Evolutionary conservation across 2,113 vertebrate species (phyloP), one percentile per base, ranked within the genome.

Genomic region (Gobio gobio): DNA sequence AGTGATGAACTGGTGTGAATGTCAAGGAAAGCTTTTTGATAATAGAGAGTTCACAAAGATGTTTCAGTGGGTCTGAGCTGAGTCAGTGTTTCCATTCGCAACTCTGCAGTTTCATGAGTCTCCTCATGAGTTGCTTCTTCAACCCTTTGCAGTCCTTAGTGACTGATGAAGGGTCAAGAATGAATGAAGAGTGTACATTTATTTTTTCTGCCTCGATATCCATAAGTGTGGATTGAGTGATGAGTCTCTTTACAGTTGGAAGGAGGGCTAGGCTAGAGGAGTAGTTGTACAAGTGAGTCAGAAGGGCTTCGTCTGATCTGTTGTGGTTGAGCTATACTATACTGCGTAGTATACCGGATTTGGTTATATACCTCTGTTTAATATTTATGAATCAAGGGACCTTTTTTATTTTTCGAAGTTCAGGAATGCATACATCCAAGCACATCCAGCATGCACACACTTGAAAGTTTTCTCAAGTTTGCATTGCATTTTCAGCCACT

Each of bases 1-100:
- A 82, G 58, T 78, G 54, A 77, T 76, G 54, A 83, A 68, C 75
- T 68, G 78, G 40, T 72, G 61, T 81, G 84, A 82, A 82, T 84
- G 82, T 84, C 82, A 83, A 56, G 61, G 24, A 49, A 75, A 83
- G 7, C 64, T 43, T 47, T 84, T n/a, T 77, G 73, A 49, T 47
- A 49, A 64, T 84, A 45, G 43, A 63, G 77, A 81, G 61, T 81
- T 82, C 49, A 82, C 49, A 82, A 36, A 33, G 61, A 66, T 9
- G 18, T 68, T 26, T 51, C 10, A 8, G 24, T 33, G 61, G 10
- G 2, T 51, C 78, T 5, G 10, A 33, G 58, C 58, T 26, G 78
- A 59, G 33, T 59, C 70, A 29, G 49, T 74, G 10, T 24, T 54
- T 56, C 68, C n/a, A 49, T 43, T 16, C 14, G 0, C 22, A 49